A percentile compares a stretch with the other conserved stretches of the same genome.
Conservation (phyloP, 2,797 vertebrate species). For the Catostomus latipinnis region DNA sequence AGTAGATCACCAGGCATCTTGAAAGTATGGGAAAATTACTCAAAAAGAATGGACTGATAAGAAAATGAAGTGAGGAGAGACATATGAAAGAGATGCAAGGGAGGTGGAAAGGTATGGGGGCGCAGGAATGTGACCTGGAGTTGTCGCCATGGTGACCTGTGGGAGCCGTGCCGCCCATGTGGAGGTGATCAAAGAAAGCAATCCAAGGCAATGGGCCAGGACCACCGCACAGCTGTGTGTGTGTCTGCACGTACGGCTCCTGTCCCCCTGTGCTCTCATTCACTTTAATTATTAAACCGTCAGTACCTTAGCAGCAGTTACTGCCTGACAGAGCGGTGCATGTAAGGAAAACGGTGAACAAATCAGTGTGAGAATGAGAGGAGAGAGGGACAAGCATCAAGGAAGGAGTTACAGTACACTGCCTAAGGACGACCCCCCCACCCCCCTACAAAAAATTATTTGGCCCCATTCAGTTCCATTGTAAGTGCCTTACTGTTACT, state of each 20-base stretch:
- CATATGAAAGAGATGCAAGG: neutral
- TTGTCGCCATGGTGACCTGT: slow-evolving; percentile 43
- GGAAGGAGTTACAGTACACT: no score
- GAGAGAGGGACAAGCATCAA: no score
- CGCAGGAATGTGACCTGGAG: slow-evolving; percentile 48
- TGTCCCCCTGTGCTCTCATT: slow-evolving; percentile 20
- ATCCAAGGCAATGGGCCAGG: slow-evolving; percentile 37
- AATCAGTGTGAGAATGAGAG: slow-evolving; percentile 24
- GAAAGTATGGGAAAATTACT: neutral
- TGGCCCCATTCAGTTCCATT: no score
- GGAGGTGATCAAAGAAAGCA: slow-evolving; percentile 49
- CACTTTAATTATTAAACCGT: slow-evolving; percentile 50
- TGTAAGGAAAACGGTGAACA: slow-evolving; percentile 41
- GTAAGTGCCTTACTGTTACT: no score
- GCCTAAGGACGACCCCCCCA: no score
- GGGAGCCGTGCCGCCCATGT: slow-evolving; percentile 32
- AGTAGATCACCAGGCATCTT: slow-evolving; percentile 10
- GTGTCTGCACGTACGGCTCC: slow-evolving; percentile 24
- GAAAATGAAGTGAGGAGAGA: slow-evolving; percentile 16
- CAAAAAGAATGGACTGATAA: slow-evolving; percentile 15
- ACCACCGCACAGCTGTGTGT: slow-evolving; percentile 35
- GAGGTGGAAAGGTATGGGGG: slow-evolving; percentile 18
- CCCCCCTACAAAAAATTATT: no score
- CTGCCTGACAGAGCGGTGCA: slow-evolving; percentile 35
- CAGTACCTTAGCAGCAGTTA: slow-evolving; percentile 38